Evolutionary conservation across 1,140 invertebrate species (phyloP).

Genomic region (Drosophila simulans): DNA sequence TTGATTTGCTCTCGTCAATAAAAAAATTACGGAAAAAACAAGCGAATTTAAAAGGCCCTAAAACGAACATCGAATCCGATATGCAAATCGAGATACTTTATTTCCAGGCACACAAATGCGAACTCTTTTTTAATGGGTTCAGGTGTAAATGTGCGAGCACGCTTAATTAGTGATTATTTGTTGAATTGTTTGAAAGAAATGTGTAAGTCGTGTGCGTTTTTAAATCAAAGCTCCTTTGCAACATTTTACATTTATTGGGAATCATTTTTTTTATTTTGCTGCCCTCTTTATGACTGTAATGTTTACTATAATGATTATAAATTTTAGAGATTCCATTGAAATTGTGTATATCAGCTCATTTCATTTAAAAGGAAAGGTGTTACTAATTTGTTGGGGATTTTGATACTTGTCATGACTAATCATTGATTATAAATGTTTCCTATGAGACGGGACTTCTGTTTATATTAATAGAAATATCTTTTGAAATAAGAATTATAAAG

Average conservation of each 20-base stretch:
- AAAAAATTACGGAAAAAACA: conserved; percentile 22
- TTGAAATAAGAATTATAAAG: neutral
- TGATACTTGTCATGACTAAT: conserved; percentile 7
- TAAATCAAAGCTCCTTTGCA: neutral
- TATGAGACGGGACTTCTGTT: neutral
- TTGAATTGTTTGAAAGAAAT: conserved; percentile 18
- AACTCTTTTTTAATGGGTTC: conserved; percentile 62
- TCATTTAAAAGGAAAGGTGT: neutral
- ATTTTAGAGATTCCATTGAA: neutral
- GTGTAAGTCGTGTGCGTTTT: conserved; percentile 12
- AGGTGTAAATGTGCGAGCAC: conserved; percentile 28
- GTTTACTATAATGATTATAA: neutral
- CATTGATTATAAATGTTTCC: neutral
- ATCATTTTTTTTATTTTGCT: conserved; percentile 3
- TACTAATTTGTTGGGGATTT: neutral
- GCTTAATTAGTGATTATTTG: conserved; percentile 32
- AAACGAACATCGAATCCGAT: conserved; percentile 32
- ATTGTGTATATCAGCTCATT: neutral
- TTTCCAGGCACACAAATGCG: conserved; percentile 9
- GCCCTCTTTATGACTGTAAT: neutral
- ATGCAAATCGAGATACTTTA: conserved; percentile 48
- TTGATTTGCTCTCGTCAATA: conserved; percentile 21
- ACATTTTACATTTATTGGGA: conserved; percentile 13
- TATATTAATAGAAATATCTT: conserved; percentile 1
- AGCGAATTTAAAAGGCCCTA: conserved; percentile 25